Conservation (phyloP, 2,888 invertebrate genomes). For the Eristalis tenax region DNA sequence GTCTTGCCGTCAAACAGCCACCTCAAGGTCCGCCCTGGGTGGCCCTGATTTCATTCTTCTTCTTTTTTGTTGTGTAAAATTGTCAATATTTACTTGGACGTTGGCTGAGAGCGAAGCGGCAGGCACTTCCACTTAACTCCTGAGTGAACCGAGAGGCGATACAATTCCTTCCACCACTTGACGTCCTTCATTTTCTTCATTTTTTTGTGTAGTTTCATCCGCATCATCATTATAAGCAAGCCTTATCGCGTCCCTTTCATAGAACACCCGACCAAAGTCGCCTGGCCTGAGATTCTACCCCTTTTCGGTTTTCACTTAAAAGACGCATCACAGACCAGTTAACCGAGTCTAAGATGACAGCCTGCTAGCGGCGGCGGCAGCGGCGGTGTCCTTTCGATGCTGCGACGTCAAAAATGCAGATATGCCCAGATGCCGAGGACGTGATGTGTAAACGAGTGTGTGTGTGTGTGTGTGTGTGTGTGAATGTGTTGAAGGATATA, state of each 20-base stretch:
- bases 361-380: neutral
- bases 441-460: slow-evolving; percentile 50
- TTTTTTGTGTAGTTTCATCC: slow-evolving; percentile 30
- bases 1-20: slow-evolving; percentile 18
- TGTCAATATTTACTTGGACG: slow-evolving; percentile 49
- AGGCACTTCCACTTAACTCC: neutral
- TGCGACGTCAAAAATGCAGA: slow-evolving; percentile 62
- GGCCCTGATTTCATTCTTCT: neutral
- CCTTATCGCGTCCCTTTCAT: slow-evolving; percentile 64
- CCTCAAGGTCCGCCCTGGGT: slow-evolving; percentile 13
- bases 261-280: slow-evolving; percentile 18
- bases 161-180: slow-evolving; percentile 31
- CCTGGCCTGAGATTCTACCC: slow-evolving; percentile 13
- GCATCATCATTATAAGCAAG: slow-evolving; percentile 62
- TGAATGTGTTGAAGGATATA: slow-evolving; percentile 55
- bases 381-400: slow-evolving; percentile 26
- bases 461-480: neutral
- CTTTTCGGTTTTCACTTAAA: slow-evolving; percentile 48
- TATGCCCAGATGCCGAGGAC: slow-evolving; percentile 37
- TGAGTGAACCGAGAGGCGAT: slow-evolving; percentile 16
- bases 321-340: slow-evolving; percentile 39
- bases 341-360: slow-evolving; percentile 52
- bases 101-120: neutral
- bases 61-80: slow-evolving; percentile 34
- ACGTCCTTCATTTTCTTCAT: slow-evolving; percentile 38